Percentiles rank a stretch among this genome's conserved stretches.
Conservation (phyloP, 2,888 invertebrate genomes). For the Tetheella fluctuosa region DNA sequence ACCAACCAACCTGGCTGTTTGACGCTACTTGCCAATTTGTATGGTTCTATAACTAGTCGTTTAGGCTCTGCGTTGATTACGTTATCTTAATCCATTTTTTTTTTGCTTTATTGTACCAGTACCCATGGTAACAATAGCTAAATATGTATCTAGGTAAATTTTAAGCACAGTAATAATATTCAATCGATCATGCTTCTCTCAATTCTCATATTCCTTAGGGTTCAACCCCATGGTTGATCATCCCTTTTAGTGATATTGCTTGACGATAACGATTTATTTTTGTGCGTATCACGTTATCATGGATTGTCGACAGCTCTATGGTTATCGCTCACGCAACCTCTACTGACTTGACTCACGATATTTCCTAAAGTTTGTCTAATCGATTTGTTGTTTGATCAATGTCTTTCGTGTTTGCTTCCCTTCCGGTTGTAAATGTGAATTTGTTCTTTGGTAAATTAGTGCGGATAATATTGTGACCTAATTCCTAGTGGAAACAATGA, state of each 20-base stretch:
- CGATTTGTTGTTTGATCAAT: constrained; percentile 34
- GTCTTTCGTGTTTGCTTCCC: constrained; percentile 21
- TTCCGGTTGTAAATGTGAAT: constrained; percentile 21
- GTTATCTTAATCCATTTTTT: no score
- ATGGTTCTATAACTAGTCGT: no score
- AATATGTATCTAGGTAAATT: no score
- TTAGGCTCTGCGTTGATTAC: no score
- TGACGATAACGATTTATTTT: neutral
- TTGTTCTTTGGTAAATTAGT: no score
- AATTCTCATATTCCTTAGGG: neutral
- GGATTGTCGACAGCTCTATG: constrained; percentile 17
- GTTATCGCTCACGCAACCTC: constrained; percentile 29
- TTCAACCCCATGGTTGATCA: neutral
- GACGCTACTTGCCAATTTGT: no score
- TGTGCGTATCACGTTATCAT: neutral
- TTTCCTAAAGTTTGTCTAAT: constrained; percentile 27
- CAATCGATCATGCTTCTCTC: neutral
- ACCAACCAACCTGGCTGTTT: no score
- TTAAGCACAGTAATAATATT: no score
- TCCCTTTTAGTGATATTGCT: neutral
- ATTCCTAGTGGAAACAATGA: no score
- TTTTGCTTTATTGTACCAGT: no score
- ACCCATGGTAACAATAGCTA: no score
- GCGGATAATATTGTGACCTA: no score
- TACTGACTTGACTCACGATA: constrained; percentile 16